phyloP scores from a whole-genome alignment of 2,888 invertebrate genomes.

The Alviniconcha strummeri region DNA sequence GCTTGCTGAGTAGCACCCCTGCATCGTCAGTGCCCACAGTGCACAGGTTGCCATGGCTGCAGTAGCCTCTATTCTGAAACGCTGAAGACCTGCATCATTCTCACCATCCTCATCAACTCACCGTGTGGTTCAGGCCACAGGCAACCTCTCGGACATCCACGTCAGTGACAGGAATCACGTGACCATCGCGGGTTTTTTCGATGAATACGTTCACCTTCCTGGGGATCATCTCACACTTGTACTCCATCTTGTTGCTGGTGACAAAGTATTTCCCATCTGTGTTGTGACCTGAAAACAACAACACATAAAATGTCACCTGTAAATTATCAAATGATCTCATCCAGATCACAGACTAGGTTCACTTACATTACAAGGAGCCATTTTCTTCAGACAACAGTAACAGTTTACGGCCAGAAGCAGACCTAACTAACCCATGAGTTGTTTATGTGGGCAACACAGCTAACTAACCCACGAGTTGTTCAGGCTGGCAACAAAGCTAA shows the following conservation, averaged over 20 bases:
- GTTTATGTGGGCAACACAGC: not conserved
- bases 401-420: not conserved
- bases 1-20: too few relatives aligned
- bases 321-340: too few relatives aligned
- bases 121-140: conserved; percentile 93
- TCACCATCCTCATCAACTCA: conserved; percentile 70
- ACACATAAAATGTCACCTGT: too few relatives aligned
- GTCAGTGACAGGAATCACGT: conserved; percentile 85
- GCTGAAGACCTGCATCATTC: too few relatives aligned
- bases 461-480: not conserved
- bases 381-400: not conserved
- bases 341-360: too few relatives aligned
- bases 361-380: not conserved
- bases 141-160: conserved; percentile 92
- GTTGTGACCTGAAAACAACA: conserved; percentile 83
- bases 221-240: conserved; percentile 88
- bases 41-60: too few relatives aligned
- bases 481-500: too few relatives aligned
- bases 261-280: conserved; percentile 96
- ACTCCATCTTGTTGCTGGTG: conserved; percentile 90
- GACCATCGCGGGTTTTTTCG: conserved; percentile 89
- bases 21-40: too few relatives aligned
- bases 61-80: too few relatives aligned
- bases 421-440: not conserved
- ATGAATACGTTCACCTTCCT: conserved; percentile 89